Base-by-base conservation (phyloP, 2,113 vertebrate species). In the Corythornis vintsioides region DNA sequence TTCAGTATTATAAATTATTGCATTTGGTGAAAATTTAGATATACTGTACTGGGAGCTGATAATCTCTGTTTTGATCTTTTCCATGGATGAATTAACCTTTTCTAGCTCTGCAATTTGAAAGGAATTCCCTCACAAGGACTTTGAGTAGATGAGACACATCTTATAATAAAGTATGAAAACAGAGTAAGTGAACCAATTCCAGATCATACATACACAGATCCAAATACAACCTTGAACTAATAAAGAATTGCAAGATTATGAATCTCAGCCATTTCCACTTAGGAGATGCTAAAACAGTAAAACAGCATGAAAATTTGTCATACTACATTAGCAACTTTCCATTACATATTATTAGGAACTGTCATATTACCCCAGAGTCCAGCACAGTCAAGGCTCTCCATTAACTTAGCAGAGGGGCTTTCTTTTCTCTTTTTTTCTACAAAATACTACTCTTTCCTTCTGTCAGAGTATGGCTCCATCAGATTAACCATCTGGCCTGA, bases 401-500 rank as follows among this genome's bases (percentile, higher is more conserved):
- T 94, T 94, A 95, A 75, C 75, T 81, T 86, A 88, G 57, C 47
- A 35, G 56, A 94, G 64, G 35, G 72, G 35, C 61, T 96, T 96
- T 92, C 89, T 93, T 83, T 71, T 93, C 67, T 89, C 40, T 38
- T 38, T 38, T 38, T 38, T 38, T 38, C 69, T 81, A 93, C 82
- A 91, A 72, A 95, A 71, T 72, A 56, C 48, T 69, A 75, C 75
- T 80, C 82, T 86, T 92, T 92, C 53, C 87, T 90, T 88, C 89
- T 89, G 89, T 83, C 82, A 59, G 92, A 83, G 60, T 80, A 86
- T 2, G 2, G 69, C 82, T 94, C 84, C 90, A 95, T 95, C 73
- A 96, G 90, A 93, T 91, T 69, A 86, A 93, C 96, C 57, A 95
- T 91, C 78, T 96, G 95, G 85, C 71, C 89, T 93, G 64, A 83